Conservation (phyloP, 2,797 vertebrate species). For the Rhinophrynus dorsalis region DNA sequence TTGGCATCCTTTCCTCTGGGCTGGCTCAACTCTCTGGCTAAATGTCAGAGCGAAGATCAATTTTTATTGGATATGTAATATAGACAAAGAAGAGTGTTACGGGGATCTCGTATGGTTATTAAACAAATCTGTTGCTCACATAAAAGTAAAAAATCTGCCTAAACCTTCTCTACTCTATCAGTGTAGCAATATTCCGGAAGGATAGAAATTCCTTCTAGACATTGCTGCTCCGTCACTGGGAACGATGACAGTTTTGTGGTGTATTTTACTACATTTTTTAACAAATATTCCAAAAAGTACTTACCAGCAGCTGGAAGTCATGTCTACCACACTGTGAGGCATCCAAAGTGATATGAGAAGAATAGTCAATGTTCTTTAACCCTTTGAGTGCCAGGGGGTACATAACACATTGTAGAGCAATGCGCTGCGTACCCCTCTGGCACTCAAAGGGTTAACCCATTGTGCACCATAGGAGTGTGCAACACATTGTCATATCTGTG, state of each 20-base stretch:
- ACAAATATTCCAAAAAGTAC: too few species aligned
- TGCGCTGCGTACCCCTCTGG: too few species aligned
- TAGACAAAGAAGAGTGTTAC: constrained; percentile 6
- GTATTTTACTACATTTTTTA: constrained; percentile 28
- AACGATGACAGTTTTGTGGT: constrained; percentile 40
- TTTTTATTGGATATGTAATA: constrained; percentile 33
- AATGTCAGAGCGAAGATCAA: constrained; percentile 20
- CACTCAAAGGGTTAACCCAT: too few species aligned
- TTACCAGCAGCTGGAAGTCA: too few species aligned
- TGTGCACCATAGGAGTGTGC: too few species aligned
- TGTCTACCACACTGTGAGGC: too few species aligned
- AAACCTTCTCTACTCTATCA: background rate
- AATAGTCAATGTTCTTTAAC: too few species aligned
- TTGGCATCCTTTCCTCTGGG: constrained; percentile 3
- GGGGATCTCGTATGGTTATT: constrained; percentile 11
- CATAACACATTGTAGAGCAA: too few species aligned
- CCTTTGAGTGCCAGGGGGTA: too few species aligned
- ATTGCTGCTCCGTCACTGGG: background rate
- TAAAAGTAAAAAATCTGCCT: background rate
- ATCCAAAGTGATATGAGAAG: too few species aligned
- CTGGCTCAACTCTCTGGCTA: background rate
- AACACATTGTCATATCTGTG: too few species aligned
- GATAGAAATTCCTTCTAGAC: background rate
- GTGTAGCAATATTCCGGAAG: background rate
- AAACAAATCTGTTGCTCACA: background rate